A percentile compares a stretch with the other conserved stretches of the same genome.
Evolutionary conservation across 2,797 vertebrate species (phyloP).

Genomic region (Picus viridis): DNA sequence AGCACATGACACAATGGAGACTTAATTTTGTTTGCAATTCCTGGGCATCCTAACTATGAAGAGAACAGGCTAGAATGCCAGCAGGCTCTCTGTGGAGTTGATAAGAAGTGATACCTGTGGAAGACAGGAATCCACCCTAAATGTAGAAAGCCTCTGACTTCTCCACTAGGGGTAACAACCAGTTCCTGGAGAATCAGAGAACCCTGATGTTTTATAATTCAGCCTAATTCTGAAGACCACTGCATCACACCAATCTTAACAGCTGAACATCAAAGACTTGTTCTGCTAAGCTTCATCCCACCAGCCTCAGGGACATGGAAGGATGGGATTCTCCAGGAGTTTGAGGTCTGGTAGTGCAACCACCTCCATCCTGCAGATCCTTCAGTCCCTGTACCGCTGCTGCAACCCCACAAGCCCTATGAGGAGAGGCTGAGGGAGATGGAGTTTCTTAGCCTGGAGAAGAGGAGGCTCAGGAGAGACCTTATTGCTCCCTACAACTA

Average conservation of each 20-base stretch:
- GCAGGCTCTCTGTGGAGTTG: background rate
- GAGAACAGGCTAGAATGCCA: background rate
- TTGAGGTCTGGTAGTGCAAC: background rate
- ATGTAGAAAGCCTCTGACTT: background rate
- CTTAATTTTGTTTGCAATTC: background rate
- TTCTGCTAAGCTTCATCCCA: background rate
- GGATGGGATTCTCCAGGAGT: background rate
- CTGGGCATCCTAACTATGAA: background rate
- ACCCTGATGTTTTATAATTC: background rate
- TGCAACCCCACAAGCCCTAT: background rate
- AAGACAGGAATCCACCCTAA: background rate
- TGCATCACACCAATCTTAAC: background rate
- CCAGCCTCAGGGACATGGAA: background rate
- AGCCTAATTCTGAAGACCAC: background rate
- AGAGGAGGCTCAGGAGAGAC: too few relatives aligned
- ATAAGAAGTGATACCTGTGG: background rate
- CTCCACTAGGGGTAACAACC: background rate
- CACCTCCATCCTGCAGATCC: background rate
- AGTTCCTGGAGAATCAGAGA: background rate
- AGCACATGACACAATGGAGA: background rate
- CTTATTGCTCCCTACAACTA: too few relatives aligned
- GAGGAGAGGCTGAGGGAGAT: too few relatives aligned
- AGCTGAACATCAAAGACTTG: background rate
- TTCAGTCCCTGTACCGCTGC: background rate
- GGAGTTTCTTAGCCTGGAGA: too few relatives aligned